These are phyloP conservation scores for Diadumene lineata DNA, from an alignment of 92 coral and sea anemone species.

Conservation along the genomic window DNA sequence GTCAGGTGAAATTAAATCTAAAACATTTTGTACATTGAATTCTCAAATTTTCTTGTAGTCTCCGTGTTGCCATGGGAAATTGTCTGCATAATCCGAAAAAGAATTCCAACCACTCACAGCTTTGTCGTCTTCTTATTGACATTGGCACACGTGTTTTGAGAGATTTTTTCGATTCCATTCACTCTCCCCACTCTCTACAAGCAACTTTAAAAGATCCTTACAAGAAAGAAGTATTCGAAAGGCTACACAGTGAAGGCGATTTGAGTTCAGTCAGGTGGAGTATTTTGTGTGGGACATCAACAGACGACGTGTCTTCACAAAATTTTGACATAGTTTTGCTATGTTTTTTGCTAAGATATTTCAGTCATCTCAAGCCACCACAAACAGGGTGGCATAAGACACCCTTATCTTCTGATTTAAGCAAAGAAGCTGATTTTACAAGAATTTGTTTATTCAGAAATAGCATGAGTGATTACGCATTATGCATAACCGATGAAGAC, in stretches of 20 bases:
- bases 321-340: neutral
- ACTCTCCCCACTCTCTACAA: neutral
- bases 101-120: neutral
- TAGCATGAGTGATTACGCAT: neutral
- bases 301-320: neutral
- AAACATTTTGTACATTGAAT: too few relatives aligned
- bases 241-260: neutral
- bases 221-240: neutral
- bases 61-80: neutral
- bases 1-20: too few relatives aligned
- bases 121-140: slow-evolving; percentile 2
- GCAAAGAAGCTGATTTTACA: slow-evolving; percentile 1
- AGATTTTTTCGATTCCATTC: neutral
- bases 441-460: neutral
- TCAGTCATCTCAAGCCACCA: neutral
- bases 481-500: neutral
- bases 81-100: neutral
- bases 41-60: neutral
- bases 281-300: neutral
- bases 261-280: neutral
- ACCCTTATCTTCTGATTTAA: neutral
- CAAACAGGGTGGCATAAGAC: neutral
- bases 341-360: neutral
- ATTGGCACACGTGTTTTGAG: neutral
- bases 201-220: neutral